Conservation (phyloP, 2,797 vertebrate genomes). For the Siniperca obscura region DNA sequence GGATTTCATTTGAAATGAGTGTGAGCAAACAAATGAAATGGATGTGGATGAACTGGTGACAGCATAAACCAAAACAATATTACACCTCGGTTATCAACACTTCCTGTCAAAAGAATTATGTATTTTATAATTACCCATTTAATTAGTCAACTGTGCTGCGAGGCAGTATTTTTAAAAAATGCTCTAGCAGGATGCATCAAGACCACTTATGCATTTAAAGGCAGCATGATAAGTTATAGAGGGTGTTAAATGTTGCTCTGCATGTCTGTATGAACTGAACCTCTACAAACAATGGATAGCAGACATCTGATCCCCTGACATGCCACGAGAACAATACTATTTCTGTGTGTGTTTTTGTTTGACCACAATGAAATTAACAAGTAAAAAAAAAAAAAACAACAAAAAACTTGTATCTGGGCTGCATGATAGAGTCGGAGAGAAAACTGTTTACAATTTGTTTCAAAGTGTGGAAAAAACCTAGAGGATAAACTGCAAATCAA, state of each 20-base stretch:
- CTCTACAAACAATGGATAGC: slow-evolving; percentile 28
- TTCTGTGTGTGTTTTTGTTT: slow-evolving; percentile 34
- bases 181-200: neutral
- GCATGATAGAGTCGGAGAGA: slow-evolving; percentile 16
- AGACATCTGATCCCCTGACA: slow-evolving; percentile 30
- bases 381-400: neutral
- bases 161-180: neutral
- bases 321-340: slow-evolving; percentile 33
- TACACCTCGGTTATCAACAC: too few species aligned
- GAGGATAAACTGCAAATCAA: slow-evolving; percentile 52
- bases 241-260: neutral
- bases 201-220: neutral
- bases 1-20: slow-evolving; percentile 14
- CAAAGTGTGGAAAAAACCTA: slow-evolving; percentile 46
- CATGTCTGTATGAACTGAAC: slow-evolving; percentile 16
- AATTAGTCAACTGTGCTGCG: neutral
- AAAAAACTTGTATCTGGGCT: slow-evolving; percentile 32
- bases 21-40: slow-evolving; percentile 7
- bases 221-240: slow-evolving; percentile 5
- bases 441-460: slow-evolving; percentile 42
- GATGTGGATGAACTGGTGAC: neutral
- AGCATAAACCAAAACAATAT: neutral
- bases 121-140: neutral
- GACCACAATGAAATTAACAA: slow-evolving; percentile 32
- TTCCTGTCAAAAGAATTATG: neutral